Base-by-base conservation (phyloP, 2,113 vertebrate species). In the Oryzias celebensis region DNA sequence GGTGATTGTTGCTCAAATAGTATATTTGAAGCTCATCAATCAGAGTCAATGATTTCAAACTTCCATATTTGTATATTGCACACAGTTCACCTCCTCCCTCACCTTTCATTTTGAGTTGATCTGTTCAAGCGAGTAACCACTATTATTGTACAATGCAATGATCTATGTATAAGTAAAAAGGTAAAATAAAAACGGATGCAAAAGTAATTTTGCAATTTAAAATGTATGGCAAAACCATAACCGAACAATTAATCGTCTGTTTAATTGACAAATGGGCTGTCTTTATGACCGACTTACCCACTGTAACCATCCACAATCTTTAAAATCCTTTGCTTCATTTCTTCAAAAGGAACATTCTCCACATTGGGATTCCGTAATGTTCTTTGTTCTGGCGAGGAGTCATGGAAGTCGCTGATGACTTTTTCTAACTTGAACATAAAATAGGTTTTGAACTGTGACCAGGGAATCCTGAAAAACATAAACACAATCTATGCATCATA, bases 351-450 rank as follows among this genome's bases (percentile, higher is more conserved):
- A 89, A 98, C 93, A 90, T 96, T 94, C 70, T 98, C 97, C 43
- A 99, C 95, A 0, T 98, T 98, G 52, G 96, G 95, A 83, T 97
- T 97, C 48, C 94, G 91, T 18, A 90, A 88, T 15, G 89, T 92
- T 86, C 95, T 91, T 77, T 94, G 94, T 72, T 98, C 95, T 79
- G 95, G 95, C 53, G 93, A 91, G 51, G 95, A 94, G 45, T 93
- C 91, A 78, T 93, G 92, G 80, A 98, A 98, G 81, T 98, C 95
- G 88, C 97, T 96, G 94, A 98, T 97, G 65, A 98, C 95, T 84
- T 95, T 95, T 87, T 99, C 97, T 91, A 98, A 91, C 87, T 96
- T 98, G 86, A 95, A 98, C 90, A 96, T 92, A 86, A 99, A 98
- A 92, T 98, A 99, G 54, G 92, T 90, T 93, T 98, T 99, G 82